These are phyloP conservation scores for rat (Rattus norvegicus) DNA, from an alignment of 2,113 vertebrate genomes.

Conservation along the genomic window DNA sequence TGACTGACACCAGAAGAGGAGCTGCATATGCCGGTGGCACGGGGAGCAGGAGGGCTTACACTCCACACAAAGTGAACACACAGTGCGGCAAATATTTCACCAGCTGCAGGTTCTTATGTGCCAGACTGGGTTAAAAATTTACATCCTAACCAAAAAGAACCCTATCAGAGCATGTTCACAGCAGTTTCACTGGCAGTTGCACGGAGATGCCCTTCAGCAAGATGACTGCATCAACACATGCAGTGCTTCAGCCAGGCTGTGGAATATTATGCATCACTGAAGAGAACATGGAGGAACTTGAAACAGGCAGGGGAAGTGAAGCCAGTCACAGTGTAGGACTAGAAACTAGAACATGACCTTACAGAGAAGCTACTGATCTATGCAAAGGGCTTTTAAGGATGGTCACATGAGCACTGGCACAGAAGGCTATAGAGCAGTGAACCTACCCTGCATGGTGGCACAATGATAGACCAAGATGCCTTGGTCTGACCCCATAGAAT, in stretches of 20 bases:
- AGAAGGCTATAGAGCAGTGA: not conserved
- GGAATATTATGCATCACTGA: not conserved
- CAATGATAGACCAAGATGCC: too few species aligned
- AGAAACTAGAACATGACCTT: not conserved
- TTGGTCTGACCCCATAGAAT: not conserved
- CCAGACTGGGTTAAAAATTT: too few species aligned
- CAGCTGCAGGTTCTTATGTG: not conserved
- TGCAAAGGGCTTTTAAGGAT: not conserved
- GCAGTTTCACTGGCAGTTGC: too few species aligned
- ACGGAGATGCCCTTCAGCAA: rapidly evolving
- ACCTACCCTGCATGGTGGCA: too few species aligned
- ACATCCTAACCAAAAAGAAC: rapidly evolving
- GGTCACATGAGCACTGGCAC: too few species aligned
- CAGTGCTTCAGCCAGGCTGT: not conserved
- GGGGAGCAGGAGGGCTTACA: not conserved
- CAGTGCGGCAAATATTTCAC: not conserved
- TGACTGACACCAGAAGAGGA: not conserved
- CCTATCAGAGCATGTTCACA: not conserved
- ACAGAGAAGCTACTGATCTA: not conserved
- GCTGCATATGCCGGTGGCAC: not conserved
- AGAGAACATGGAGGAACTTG: not conserved
- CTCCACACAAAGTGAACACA: too few species aligned
- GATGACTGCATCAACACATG: not conserved
- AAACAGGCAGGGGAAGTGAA: not conserved
- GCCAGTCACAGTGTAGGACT: not conserved